A percentile compares a stretch with the other conserved stretches of the same genome.
Conservation (phyloP, 2,797 vertebrate genomes). For the Melanotaenia trifasciata region DNA sequence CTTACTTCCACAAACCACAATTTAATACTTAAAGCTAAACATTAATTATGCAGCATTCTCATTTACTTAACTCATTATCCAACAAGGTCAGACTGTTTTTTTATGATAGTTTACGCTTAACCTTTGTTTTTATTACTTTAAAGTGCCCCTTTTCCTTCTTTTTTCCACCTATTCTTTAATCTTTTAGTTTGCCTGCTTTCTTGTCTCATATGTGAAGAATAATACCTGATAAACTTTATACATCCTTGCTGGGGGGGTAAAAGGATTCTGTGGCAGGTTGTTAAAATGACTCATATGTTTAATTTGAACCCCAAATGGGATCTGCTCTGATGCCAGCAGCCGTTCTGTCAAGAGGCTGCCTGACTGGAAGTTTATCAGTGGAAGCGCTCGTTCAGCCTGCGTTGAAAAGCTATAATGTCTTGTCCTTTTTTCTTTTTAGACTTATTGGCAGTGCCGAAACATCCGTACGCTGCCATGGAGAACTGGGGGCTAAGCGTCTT, state of each 20-base stretch:
- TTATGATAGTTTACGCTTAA: neutral
- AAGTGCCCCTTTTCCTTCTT: conserved; percentile 4
- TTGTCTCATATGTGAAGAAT: conserved; percentile 21
- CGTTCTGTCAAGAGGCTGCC: conserved; percentile 31
- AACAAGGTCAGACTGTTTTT: neutral
- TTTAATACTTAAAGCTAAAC: neutral
- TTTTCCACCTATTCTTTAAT: neutral
- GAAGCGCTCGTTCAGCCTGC: neutral
- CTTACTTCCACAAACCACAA: neutral
- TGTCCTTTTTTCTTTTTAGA: conserved; percentile 80
- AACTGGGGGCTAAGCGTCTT: conserved; percentile 99
- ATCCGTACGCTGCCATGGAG: conserved; percentile 98
- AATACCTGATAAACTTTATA: conserved; percentile 23
- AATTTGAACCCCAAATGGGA: conserved; percentile 65
- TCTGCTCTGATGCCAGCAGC: conserved; percentile 43
- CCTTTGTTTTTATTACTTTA: neutral
- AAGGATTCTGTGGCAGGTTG: conserved; percentile 61
- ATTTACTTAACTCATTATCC: neutral
- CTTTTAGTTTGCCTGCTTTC: neutral
- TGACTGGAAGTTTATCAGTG: conserved; percentile 31
- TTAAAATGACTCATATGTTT: conserved; percentile 73
- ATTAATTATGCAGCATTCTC: neutral
- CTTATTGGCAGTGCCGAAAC: conserved; percentile 98
- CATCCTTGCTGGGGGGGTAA: conserved; percentile 51
- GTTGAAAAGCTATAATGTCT: conserved; percentile 14